Evolutionary conservation across 1,140 invertebrate genomes (phyloP), one percentile per base, ranked within the genome.

Genomic region (Temnothorax nylanderi): DNA sequence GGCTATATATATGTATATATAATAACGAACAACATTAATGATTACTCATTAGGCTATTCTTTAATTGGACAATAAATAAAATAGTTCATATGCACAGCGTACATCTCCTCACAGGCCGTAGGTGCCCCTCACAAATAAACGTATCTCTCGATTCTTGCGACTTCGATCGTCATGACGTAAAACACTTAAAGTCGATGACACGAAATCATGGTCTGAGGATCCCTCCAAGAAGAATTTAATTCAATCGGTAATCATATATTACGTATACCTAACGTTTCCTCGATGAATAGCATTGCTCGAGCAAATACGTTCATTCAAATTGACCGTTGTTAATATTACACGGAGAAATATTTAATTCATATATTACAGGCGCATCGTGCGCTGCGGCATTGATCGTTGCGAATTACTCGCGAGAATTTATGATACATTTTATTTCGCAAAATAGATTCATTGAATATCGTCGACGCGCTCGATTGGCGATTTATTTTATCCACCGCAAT

Each of bases 51-150:
- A 91, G 89, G 89, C 91, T 94, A 93, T 64, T 78, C 85, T 87
- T 92, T 92, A 92, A 90, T 92, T 91, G 88, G 91, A 94, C 92
- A 94, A 94, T 93, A 94, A 94, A 94, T 94, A 94, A 94, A 94
- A 93, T 92, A 92, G 88, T 91, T 87, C 93, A 92, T 89, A 37
- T 82, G 44, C 60, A 88, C 80, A 92, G 10, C 76, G 78, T 82
- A 89, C 67, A 74, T 74, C n/a, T 41, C 77, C 58, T 67, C 44
- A 65, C 72, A 85, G 88, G 85, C 78, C 64, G 87, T 89, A 37
- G 16, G 16, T 71, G 60, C 72, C 64, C 54, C 47, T 69, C 60
- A 26, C 71, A 62, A 74, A 60, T 62, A 74, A 75, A 74, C 10
- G 54, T 60, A 84, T 84, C 49, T 84, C 49, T 16, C 32, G 18